Evolutionary conservation across 1,140 invertebrate species (phyloP).

Genomic region (Pentalonia nigronervosa): DNA sequence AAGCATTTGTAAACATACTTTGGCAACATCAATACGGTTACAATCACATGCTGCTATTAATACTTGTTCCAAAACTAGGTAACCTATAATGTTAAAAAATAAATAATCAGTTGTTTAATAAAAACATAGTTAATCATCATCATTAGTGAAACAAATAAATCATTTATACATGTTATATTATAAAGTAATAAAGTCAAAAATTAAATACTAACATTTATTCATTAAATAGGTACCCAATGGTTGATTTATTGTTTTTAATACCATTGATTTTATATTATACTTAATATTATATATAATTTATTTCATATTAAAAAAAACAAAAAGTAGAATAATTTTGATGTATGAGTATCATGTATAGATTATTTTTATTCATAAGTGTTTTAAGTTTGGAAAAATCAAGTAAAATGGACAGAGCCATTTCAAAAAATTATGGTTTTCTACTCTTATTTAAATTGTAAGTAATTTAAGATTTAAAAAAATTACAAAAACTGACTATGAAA

Average conservation of each 20-base stretch:
- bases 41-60: slow-evolving; percentile 91
- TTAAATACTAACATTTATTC: background rate
- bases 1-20: slow-evolving; percentile 80
- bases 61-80: slow-evolving; percentile 90
- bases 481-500: too few species aligned
- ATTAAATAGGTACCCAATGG: background rate
- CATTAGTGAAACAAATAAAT: background rate
- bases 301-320: background rate
- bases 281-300: background rate
- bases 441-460: background rate
- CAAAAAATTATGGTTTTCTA: background rate
- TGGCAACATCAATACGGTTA: slow-evolving; percentile 78
- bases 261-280: background rate
- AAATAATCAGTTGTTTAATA: background rate
- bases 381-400: background rate
- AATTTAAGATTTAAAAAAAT: background rate
- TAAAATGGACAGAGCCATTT: background rate
- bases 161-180: background rate
- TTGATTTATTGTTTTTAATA: background rate
- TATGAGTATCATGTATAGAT: background rate
- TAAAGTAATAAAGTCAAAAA: background rate
- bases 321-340: background rate
- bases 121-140: background rate
- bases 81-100: slow-evolving; percentile 69
- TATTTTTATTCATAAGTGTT: background rate